These are phyloP conservation scores for Dendroctonus ponderosae DNA, from an alignment of 1,140 invertebrate species.

Conservation along the genomic window DNA sequence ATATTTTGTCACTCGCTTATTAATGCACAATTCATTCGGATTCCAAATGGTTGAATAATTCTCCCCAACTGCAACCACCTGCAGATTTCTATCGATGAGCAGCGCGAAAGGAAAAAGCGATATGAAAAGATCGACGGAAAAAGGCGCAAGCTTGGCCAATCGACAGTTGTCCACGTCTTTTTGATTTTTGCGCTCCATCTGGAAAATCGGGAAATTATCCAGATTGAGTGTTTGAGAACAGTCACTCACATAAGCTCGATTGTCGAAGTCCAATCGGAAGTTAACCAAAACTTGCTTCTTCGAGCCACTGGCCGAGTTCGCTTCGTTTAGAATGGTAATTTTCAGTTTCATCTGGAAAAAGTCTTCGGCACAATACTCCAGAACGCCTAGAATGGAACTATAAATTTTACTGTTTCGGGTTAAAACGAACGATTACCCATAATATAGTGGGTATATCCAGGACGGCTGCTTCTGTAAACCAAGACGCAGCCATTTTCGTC, in stretches of 20 bases:
- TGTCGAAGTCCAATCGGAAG: slow-evolving; percentile 76
- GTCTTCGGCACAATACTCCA: slow-evolving; percentile 72
- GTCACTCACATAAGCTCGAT: slow-evolving; percentile 67
- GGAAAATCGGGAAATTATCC: slow-evolving; percentile 16
- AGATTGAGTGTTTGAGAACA: neutral
- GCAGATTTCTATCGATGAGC: slow-evolving; percentile 63
- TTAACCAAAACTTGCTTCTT: slow-evolving; percentile 65
- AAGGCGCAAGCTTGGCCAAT: slow-evolving; percentile 40
- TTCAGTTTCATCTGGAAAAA: slow-evolving; percentile 74
- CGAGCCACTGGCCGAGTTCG: slow-evolving; percentile 54
- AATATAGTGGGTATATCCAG: slow-evolving; percentile 80
- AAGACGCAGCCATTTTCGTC: slow-evolving; percentile 76
- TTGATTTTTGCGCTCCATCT: slow-evolving; percentile 40
- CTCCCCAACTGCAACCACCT: slow-evolving; percentile 65
- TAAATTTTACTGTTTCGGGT: neutral
- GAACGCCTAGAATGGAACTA: slow-evolving; percentile 19
- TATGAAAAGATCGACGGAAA: slow-evolving; percentile 68
- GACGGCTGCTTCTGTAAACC: slow-evolving; percentile 73
- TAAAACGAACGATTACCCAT: slow-evolving; percentile 59
- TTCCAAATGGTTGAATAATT: slow-evolving; percentile 72
- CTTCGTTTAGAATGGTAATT: slow-evolving; percentile 68
- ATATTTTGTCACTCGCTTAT: slow-evolving; percentile 62
- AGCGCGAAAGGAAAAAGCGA: slow-evolving; percentile 76
- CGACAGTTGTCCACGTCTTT: slow-evolving; percentile 21
- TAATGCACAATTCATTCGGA: slow-evolving; percentile 60